Evolutionary conservation across 1,140 invertebrate species (phyloP), one percentile per base, ranked within the genome.

Genomic region (Brachionus rotundiformis): DNA sequence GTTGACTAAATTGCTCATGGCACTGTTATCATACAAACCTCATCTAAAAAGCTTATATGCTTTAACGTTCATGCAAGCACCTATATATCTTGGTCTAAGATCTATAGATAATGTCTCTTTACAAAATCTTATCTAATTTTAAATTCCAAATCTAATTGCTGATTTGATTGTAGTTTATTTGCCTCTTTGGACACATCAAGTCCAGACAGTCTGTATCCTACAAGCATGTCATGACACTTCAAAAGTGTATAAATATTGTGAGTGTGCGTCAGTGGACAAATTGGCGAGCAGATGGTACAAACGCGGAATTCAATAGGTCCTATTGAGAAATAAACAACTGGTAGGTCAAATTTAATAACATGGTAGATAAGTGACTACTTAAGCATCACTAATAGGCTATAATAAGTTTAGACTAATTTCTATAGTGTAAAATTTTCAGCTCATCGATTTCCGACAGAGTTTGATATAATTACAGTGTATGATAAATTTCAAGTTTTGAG

Each of bases 51-150:
- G 33, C 33, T 68, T 68, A n/a, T 68, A 36, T 68, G 16, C 33
- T 36, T 68, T 68, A 68, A 68, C 63, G 63, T 68, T 68, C 63
- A 68, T 68, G 63, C 36, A 68, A 68, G 33, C 63, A 68, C 63
- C 7, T 68, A 39, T 68, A 68, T 39, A 68, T 68, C 63, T 68
- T 6, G 29, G 63, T 31, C 16, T 19, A 36, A 68, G 16, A 68
- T 68, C 63, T 68, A 13, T n/a, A 68, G 63, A 68, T 68, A 36
- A 33, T 36, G 8, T 31, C 7, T 49, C 6, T 49, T 16, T 5
- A 19, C 29, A 6, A 68, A 68, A 68, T 68, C 63, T 68, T 39
- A 68, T 68, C 63, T 68, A 68, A 68, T 23, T 33, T n/a, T 68
- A 19, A 68, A 33, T 68, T 63, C 61, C 61, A 63, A 23, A 5